phyloP scores from a whole-genome alignment of 2,888 invertebrate species.

The Melieria crassipennis region DNA sequence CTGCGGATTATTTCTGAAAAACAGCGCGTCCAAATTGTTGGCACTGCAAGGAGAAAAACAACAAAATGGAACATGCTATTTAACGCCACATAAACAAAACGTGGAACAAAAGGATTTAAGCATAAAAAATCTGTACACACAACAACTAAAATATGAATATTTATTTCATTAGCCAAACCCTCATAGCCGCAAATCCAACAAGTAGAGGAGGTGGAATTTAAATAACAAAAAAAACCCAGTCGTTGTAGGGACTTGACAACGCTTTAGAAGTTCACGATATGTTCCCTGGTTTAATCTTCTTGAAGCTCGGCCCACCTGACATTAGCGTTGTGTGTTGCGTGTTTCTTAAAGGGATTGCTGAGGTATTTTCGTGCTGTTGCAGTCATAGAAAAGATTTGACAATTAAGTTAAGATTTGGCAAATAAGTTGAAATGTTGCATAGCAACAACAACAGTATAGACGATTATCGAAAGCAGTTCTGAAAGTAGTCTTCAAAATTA shows the following conservation, averaged over 20 bases:
- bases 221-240: conserved; percentile 4
- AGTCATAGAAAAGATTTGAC: background rate
- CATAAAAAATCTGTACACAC: conserved; percentile 25
- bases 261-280: conserved; percentile 11
- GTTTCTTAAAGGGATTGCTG: background rate
- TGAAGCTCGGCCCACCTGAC: background rate
- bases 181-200: too few species aligned
- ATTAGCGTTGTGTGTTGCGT: background rate
- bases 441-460: background rate
- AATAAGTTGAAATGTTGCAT: background rate
- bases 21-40: conserved; percentile 74
- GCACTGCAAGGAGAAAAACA: conserved; percentile 36
- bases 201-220: background rate
- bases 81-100: background rate
- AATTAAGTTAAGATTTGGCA: too few species aligned
- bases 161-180: conserved; percentile 25
- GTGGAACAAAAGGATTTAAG: conserved; percentile 13
- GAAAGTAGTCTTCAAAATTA: too few species aligned
- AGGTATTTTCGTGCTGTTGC: background rate
- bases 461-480: too few species aligned
- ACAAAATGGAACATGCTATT: background rate
- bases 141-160: conserved; percentile 24
- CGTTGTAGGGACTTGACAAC: background rate
- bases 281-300: background rate
- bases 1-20: conserved; percentile 75